A percentile compares a stretch with the other conserved stretches of the same genome.
Conservation (phyloP, 2,113 vertebrate species). For the Marmota monax region DNA sequence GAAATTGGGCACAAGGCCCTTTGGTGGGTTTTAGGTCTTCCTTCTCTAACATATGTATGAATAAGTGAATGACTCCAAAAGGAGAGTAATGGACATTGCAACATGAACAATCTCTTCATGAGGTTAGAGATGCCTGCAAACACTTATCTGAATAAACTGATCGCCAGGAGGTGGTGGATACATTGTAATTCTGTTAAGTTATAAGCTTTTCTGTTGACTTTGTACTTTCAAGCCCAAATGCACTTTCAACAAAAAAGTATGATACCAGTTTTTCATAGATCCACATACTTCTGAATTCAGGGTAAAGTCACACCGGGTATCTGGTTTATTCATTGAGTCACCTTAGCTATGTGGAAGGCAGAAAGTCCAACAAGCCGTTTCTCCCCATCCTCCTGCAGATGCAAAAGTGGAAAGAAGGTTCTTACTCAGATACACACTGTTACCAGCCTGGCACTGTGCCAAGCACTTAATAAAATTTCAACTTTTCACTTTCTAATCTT, state of each 20-base stretch:
- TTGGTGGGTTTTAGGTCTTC: not conserved
- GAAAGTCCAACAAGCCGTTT: not conserved
- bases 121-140: not conserved
- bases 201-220: not conserved
- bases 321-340: not conserved
- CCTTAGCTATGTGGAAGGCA: not conserved
- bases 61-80: not conserved
- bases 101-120: not conserved
- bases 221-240: not conserved
- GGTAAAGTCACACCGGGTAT: not conserved
- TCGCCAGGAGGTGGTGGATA: not conserved
- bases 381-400: not conserved
- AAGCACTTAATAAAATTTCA: not conserved
- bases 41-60: not conserved
- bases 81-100: not conserved
- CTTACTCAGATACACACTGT: not conserved
- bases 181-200: not conserved
- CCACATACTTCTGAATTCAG: not conserved
- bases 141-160: not conserved
- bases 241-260: not conserved
- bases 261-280: not conserved
- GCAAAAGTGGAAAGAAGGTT: not conserved
- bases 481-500: not conserved
- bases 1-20: not conserved
- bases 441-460: not conserved